Base-by-base conservation (phyloP, 1,140 invertebrate species). In the Antheraea mylitta region DNA sequence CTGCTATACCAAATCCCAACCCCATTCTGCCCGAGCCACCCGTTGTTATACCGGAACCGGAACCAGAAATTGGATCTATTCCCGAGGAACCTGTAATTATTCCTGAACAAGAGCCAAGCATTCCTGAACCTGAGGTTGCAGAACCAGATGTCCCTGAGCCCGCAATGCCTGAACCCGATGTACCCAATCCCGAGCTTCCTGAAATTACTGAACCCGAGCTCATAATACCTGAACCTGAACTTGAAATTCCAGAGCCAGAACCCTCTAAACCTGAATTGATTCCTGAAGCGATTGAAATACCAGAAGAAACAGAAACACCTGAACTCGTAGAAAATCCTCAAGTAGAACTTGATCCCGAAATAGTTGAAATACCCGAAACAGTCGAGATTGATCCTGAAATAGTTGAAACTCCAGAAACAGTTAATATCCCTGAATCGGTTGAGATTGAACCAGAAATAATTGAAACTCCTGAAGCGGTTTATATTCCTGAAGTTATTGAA, bases 101-200 rank as follows among this genome's bases (percentile, higher is more conserved):
- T 19, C 63, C 63, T 10, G 18, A 64, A 7, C 63, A 38, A 3
- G 63, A 64, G 19, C 38, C 19, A 9, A 18, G 11, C 4, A 30
- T n/a, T 4, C 18, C 37, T 2, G n/a, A 18, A 3, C n/a, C 37
- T 64, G 22, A 22, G 13, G 30, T 45, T 0, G 13, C 63, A 7
- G 63, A 18, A 16, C 62, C 62, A 4, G 30, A 64, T n/a, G 11
- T 13, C 18, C 59, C 59, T 61, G 59, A 64, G 36, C 62, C 62
- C 10, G n/a, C 7, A 18, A 42, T 42, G 7, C 63, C 38, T 45
- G 38, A 64, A 42, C 37, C 62, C 10, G 59, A 22, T 5, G 18
- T 62, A 7, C 22, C 18, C 0, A 22, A 62, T 5, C 60, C 60
- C 10, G 60, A 36, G 36, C 7, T 37, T 0, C 9, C 36, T 30